Percentiles rank a stretch among this genome's conserved stretches.
These are phyloP conservation scores for Eulimnadia texana DNA, from an alignment of 1,140 invertebrate genomes.

Conservation along the genomic window DNA sequence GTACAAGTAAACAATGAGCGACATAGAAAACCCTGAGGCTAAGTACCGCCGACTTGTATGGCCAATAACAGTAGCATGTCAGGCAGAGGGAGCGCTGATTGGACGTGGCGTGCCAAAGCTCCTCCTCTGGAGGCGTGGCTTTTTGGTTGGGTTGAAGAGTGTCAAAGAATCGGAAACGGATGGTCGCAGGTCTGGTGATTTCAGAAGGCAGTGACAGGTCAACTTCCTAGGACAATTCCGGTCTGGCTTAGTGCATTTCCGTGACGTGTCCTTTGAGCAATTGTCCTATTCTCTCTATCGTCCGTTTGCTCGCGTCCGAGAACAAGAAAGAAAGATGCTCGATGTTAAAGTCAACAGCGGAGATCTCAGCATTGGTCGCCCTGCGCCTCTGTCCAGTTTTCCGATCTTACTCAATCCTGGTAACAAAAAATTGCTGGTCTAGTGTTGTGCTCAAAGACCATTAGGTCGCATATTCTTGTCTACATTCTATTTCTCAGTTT, in stretches of 20 bases:
- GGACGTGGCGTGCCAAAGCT: neutral
- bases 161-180: neutral
- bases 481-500: too few relatives aligned
- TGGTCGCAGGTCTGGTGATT: neutral
- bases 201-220: neutral
- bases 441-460: neutral
- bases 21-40: too few relatives aligned
- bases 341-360: slow-evolving; percentile 6
- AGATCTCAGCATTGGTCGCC: slow-evolving; percentile 5
- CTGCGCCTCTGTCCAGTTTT: slow-evolving; percentile 14
- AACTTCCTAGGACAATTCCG: neutral
- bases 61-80: too few relatives aligned
- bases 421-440: neutral
- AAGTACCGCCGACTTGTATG: too few relatives aligned
- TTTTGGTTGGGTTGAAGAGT: neutral
- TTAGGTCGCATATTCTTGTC: neutral
- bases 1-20: too few relatives aligned
- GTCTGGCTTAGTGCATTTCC: neutral
- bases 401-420: slow-evolving; percentile 7
- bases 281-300: neutral
- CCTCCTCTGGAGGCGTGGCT: neutral
- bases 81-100: too few relatives aligned
- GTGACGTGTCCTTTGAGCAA: neutral
- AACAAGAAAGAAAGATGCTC: neutral
- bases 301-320: neutral